Percentiles rank a stretch among this genome's conserved stretches.
These are phyloP conservation scores for Poeciliopsis infans DNA, from an alignment of 2,797 vertebrate species.

Conservation along the genomic window DNA sequence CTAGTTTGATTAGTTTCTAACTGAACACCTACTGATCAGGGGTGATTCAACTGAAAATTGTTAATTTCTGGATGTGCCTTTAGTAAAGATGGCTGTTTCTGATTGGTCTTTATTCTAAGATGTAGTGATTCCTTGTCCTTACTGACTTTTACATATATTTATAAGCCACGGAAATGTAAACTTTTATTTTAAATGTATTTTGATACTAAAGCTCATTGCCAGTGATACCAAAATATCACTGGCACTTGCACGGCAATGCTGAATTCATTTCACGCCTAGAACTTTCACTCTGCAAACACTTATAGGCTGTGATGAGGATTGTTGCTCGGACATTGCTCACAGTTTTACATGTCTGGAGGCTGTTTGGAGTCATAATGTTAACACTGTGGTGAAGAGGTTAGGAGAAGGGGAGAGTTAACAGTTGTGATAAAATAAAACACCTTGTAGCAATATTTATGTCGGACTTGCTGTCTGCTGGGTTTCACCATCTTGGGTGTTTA, in stretches of 20 bases:
- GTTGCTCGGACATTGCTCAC: constrained; percentile 43
- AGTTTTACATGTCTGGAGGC: constrained; percentile 44
- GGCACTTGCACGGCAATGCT: constrained; percentile 7
- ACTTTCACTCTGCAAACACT: constrained; percentile 30
- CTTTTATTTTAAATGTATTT: not conserved
- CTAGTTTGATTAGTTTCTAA: not conserved
- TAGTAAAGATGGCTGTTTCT: not conserved
- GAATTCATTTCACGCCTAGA: constrained; percentile 15
- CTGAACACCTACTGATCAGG: not conserved
- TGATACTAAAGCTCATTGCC: not conserved
- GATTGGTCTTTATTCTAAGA: not conserved
- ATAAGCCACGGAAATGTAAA: not conserved
- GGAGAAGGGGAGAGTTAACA: constrained; percentile 36
- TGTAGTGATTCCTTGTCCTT: not conserved
- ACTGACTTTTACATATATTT: not conserved
- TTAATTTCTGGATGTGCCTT: not conserved
- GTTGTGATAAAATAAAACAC: constrained; percentile 57
- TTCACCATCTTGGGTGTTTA: constrained; percentile 37
- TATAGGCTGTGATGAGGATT: constrained; percentile 18
- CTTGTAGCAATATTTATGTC: constrained; percentile 56
- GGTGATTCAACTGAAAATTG: not conserved
- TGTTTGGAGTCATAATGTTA: constrained; percentile 45
- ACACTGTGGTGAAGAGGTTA: constrained; percentile 30
- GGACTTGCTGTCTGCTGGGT: constrained; percentile 47
- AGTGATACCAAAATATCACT: not conserved